phyloP scores from a whole-genome alignment of 23 tunicate species.

The Trididemnum miniatum region DNA sequence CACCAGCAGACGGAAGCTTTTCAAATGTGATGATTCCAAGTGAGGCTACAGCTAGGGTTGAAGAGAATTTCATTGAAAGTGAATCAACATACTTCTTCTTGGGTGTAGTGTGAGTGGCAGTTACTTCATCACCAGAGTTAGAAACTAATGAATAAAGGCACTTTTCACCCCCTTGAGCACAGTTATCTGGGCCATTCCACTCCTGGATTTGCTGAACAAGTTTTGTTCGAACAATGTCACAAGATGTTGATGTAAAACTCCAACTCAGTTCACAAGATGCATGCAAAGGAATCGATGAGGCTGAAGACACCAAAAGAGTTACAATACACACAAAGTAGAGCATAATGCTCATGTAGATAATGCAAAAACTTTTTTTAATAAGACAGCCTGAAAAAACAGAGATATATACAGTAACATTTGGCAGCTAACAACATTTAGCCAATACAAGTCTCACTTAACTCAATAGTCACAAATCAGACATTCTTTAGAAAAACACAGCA shows the following conservation, averaged over 20 bases:
- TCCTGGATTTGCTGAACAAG: slow-evolving; percentile 36
- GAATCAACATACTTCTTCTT: slow-evolving; percentile 55
- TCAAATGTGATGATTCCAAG: slow-evolving; percentile 3
- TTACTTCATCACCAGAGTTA: slow-evolving; percentile 12
- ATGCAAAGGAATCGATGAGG: slow-evolving; percentile 57
- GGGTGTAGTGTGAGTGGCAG: slow-evolving; percentile 81
- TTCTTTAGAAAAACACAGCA: too few species aligned
- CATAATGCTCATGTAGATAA: too few species aligned
- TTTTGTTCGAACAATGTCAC: slow-evolving; percentile 48
- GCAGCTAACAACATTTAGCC: too few species aligned
- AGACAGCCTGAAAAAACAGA: too few species aligned
- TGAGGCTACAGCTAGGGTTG: neutral
- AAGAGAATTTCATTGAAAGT: slow-evolving; percentile 42
- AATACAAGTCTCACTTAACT: too few species aligned
- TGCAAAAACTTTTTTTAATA: too few species aligned
- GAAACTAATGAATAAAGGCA: slow-evolving; percentile 54
- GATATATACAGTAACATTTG: too few species aligned
- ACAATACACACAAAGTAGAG: too few species aligned
- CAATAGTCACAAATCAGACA: too few species aligned
- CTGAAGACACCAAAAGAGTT: too few species aligned
- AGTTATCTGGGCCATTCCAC: slow-evolving; percentile 59
- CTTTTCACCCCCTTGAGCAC: slow-evolving; percentile 55
- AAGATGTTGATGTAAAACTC: slow-evolving; percentile 36
- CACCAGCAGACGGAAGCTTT: neutral
- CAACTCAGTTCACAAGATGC: slow-evolving; percentile 74